phyloP scores from a whole-genome alignment of 1,140 invertebrate genomes.

The Cheumatopsyche charites region DNA sequence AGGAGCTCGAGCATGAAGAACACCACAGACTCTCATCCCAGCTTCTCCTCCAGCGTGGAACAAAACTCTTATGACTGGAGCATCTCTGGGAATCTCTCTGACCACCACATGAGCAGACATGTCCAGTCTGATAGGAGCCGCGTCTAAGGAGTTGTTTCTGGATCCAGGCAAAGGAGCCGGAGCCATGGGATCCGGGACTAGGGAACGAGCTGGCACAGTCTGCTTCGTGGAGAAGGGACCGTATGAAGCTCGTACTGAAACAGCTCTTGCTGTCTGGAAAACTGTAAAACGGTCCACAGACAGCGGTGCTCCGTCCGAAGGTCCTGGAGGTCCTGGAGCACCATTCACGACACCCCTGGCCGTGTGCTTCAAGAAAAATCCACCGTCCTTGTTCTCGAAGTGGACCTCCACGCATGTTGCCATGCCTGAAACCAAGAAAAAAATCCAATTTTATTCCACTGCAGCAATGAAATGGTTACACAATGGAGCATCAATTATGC shows the following conservation, averaged over 20 bases:
- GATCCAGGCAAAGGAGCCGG: slow-evolving; percentile 43
- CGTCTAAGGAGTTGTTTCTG: slow-evolving; percentile 42
- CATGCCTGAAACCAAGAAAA: slow-evolving; percentile 52
- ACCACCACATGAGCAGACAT: slow-evolving; percentile 91
- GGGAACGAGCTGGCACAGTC: slow-evolving; percentile 87
- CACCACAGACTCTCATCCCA: slow-evolving; percentile 59
- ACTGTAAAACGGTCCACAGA: slow-evolving; percentile 86
- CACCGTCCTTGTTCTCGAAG: slow-evolving; percentile 88
- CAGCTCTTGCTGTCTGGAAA: slow-evolving; percentile 83
- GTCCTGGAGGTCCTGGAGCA: slow-evolving; percentile 53
- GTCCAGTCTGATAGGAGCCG: slow-evolving; percentile 75
- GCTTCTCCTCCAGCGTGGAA: slow-evolving; percentile 87
- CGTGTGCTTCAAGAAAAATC: slow-evolving; percentile 85
- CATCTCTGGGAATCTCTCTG: slow-evolving; percentile 79
- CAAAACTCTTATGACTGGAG: slow-evolving; percentile 83
- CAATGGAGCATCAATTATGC: no score
- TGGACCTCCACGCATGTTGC: slow-evolving; percentile 75
- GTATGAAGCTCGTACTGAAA: slow-evolving; percentile 85
- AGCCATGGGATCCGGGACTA: slow-evolving; percentile 79
- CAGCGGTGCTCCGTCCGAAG: slow-evolving; percentile 61
- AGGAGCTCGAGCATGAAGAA: slow-evolving; percentile 53
- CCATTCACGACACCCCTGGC: slow-evolving; percentile 63
- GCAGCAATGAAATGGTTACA: no score
- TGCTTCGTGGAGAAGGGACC: slow-evolving; percentile 93
- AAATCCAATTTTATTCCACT: no score